Evolutionary conservation across 2,797 vertebrate genomes (phyloP), one percentile per base, ranked within the genome.

Genomic region (Otus scops): DNA sequence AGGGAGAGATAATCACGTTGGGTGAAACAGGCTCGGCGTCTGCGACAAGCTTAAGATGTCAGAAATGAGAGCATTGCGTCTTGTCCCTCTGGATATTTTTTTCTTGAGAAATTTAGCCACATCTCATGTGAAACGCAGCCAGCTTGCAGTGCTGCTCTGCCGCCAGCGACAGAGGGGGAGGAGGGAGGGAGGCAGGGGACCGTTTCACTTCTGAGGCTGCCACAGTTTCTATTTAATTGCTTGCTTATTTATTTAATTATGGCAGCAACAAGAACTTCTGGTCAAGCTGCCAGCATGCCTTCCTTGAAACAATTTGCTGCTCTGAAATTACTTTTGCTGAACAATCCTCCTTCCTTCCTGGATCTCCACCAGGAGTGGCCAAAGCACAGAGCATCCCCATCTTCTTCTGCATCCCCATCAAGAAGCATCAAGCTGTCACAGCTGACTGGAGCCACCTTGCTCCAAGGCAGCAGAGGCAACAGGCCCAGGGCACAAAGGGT

Each of bases 21-120:
- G 95, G 81, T 34, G 90, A 94, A 93, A 61, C 41, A 38, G 95
- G 65, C 93, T 94, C 36, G 7, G 85, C 24, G 24, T 69, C 89
- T n/a, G 11, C 75, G 92, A 68, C 88, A 94, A 92, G 92, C 85
- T 64, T 48, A 73, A 81, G 92, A 53, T 94, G 94, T 78, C 96
- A 88, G 81, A 60, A 69, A 91, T 12, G 54, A 41, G 88, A 89
- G 83, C 70, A 88, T 26, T 23, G 2, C 6, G 2, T 39, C 79
- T 71, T 47, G 53, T 76, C 95, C 88, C 92, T 47, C 89, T 59
- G 91, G 91, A 63, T 64, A 22, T 84, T 82, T 69, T 92, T 75
- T 94, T 23, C 60, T 45, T 15, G 60, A 89, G 89, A 88, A 95
- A 67, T 43, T 48, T 41, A 95, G 89, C 83, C 95, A n/a, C 85